phyloP scores from a whole-genome alignment of 2,113 vertebrate genomes.

The Probosciger aterrimus region DNA sequence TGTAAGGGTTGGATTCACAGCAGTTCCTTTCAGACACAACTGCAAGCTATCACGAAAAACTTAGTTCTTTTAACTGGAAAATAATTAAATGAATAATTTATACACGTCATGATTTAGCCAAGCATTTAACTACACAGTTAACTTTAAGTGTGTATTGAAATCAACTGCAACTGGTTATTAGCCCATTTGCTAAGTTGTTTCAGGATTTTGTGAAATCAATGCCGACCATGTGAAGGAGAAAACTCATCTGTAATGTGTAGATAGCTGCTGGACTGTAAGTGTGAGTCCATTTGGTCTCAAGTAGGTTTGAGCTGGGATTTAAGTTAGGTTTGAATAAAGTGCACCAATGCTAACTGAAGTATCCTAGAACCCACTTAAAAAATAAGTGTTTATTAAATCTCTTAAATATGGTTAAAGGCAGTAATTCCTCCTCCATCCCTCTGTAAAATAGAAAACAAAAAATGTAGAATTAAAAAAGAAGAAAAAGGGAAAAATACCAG shows the following conservation, averaged over 20 bases:
- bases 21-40: neutral
- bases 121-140: slow-evolving; percentile 15
- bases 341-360: neutral
- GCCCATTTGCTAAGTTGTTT: neutral
- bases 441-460: neutral
- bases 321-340: neutral
- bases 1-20: neutral
- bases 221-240: neutral
- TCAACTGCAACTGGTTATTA: neutral
- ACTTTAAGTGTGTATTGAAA: neutral
- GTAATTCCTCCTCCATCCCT: neutral
- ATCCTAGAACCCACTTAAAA: neutral
- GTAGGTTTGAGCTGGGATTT: neutral
- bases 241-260: neutral
- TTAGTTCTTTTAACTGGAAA: neutral
- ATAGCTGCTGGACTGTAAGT: neutral
- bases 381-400: neutral
- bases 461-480: neutral
- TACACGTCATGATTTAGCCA: neutral
- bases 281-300: neutral
- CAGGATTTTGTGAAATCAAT: neutral
- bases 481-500: neutral
- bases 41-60: neutral
- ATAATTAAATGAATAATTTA: slow-evolving; percentile 32
- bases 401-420: neutral